Evolutionary conservation across 30 jellyfish, hydroid and myxozoan genomes (phyloP).

Genomic region (Chrysaora quinquecirrha): DNA sequence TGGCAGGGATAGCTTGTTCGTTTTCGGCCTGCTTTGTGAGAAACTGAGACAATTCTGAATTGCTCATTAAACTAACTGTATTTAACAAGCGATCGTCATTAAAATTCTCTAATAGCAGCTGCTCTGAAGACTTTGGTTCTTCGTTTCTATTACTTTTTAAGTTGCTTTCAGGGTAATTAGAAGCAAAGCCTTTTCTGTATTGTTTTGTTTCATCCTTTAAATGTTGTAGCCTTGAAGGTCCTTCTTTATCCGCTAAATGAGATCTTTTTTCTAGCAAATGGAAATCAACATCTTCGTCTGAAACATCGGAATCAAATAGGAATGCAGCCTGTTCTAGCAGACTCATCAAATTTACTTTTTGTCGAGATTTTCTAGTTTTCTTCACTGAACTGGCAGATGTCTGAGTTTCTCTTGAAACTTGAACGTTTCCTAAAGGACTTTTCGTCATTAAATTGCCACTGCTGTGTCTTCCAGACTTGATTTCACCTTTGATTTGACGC

Average conservation of each 20-base stretch:
- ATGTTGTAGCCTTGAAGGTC: not conserved
- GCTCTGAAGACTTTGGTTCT: conserved; percentile 40
- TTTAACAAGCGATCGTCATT: not conserved
- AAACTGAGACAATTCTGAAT: not conserved
- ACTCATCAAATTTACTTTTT: conserved; percentile 29
- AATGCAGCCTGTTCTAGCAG: conserved; percentile 57
- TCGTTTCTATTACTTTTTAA: not conserved
- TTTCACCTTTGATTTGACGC: too few relatives aligned
- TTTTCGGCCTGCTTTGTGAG: not conserved
- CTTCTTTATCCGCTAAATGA: conserved; percentile 28
- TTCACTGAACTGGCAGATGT: not conserved
- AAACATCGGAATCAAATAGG: conserved; percentile 22
- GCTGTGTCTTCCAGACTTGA: too few relatives aligned
- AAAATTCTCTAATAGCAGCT: conserved; percentile 49
- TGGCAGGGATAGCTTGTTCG: not conserved
- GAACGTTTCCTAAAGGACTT: too few relatives aligned
- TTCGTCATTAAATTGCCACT: too few relatives aligned
- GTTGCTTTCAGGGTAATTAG: not conserved
- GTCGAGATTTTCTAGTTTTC: not conserved
- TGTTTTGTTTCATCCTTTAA: not conserved
- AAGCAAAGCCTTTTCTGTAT: not conserved
- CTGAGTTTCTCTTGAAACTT: conserved; percentile 46
- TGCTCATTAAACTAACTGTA: not conserved
- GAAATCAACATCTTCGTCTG: conserved; percentile 44
- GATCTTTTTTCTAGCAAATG: conserved; percentile 21